Conservation (phyloP, 2,888 invertebrate species). For the Desoria tigrina region DNA sequence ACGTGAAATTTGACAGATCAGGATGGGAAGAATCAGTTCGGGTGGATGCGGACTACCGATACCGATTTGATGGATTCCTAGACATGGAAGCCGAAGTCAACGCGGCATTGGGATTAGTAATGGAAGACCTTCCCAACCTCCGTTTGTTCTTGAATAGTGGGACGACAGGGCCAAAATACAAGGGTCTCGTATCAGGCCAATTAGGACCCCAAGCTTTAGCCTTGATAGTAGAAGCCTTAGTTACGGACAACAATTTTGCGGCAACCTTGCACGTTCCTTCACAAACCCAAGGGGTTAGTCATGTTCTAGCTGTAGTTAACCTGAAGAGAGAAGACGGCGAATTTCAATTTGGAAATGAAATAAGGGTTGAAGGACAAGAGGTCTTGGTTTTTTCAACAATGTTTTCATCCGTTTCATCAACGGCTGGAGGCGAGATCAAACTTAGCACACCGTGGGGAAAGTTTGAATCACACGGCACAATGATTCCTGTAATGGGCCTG, state of each 20-base stretch:
- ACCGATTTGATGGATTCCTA: slow-evolving; percentile 44
- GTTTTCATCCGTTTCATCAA: slow-evolving; percentile 4
- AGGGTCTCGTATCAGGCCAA: slow-evolving; percentile 18
- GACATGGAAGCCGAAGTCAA: slow-evolving; percentile 52
- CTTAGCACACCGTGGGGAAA: slow-evolving; percentile 45
- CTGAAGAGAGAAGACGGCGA: neutral
- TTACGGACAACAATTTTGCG: slow-evolving; percentile 16
- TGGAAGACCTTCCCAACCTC: slow-evolving; percentile 49
- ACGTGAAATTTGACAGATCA: slow-evolving; percentile 52
- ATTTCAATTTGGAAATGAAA: slow-evolving; percentile 3
- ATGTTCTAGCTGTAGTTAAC: neutral
- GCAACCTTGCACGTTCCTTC: slow-evolving; percentile 33
- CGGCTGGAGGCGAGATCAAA: slow-evolving; percentile 30
- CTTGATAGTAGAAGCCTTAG: slow-evolving; percentile 36
- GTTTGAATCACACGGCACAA: slow-evolving; percentile 31
- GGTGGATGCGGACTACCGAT: slow-evolving; percentile 54
- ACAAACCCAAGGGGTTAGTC: slow-evolving; percentile 27
- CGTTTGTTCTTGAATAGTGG: slow-evolving; percentile 47
- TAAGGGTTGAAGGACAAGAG: neutral
- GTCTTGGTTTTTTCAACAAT: neutral
- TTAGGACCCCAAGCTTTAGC: neutral
- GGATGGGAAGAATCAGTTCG: slow-evolving; percentile 46
- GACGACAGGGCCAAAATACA: slow-evolving; percentile 44
- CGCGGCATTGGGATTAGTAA: slow-evolving; percentile 50
- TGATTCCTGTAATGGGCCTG: slow-evolving; percentile 38